These are phyloP conservation scores for Perdita meconis DNA, from an alignment of 2,888 invertebrate species.

Conservation along the genomic window DNA sequence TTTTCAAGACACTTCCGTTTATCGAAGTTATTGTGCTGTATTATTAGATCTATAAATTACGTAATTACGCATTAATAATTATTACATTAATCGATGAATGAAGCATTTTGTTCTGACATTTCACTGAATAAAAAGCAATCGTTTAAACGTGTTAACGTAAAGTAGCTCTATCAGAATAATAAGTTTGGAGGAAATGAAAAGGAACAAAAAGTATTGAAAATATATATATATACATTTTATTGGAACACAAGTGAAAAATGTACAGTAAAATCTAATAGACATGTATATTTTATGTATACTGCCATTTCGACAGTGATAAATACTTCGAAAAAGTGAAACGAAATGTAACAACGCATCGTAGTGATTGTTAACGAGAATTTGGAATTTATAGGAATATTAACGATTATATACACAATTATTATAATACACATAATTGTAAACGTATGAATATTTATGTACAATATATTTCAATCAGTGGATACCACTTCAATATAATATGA, in stretches of 20 bases:
- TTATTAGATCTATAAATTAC: neutral
- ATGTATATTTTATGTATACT: constrained; percentile 11
- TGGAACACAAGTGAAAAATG: constrained; percentile 66
- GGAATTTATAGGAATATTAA: neutral
- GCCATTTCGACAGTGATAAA: constrained; percentile 8
- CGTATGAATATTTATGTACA: constrained; percentile 15
- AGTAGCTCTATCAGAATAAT: neutral
- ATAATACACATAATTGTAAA: neutral
- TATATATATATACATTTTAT: constrained; percentile 73
- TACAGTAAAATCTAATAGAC: constrained; percentile 58
- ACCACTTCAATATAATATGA: neutral
- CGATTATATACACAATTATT: neutral
- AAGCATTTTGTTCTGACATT: constrained; percentile 2
- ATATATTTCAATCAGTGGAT: constrained; percentile 14
- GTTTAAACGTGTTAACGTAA: neutral
- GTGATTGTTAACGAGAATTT: neutral
- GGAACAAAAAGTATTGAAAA: constrained; percentile 70
- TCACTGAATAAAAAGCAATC: neutral
- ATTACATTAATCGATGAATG: neutral
- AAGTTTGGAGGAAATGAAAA: constrained; percentile 69
- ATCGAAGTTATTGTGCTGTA: neutral
- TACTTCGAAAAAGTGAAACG: constrained; percentile 15
- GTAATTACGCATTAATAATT: neutral
- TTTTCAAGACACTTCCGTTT: neutral
- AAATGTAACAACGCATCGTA: constrained; percentile 6